phyloP scores from a whole-genome alignment of 2,888 invertebrate species.

The Dicycla oo region DNA sequence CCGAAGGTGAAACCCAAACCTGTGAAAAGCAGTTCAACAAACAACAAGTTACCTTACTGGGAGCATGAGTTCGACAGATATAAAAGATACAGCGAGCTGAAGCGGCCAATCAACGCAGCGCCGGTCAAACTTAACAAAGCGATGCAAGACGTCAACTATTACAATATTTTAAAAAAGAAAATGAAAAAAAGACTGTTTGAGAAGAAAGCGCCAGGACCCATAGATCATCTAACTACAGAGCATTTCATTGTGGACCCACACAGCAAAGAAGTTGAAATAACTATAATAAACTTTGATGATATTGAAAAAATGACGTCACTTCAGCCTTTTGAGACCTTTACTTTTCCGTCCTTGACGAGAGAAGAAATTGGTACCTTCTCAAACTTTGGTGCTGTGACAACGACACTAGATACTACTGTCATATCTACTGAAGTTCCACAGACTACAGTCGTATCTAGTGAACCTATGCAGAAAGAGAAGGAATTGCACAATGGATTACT shows the following conservation, averaged over 20 bases:
- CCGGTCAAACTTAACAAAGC: neutral
- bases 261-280: constrained; percentile 63
- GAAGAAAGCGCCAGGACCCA: constrained; percentile 4
- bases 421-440: rapidly evolving
- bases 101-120: neutral
- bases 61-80: constrained; percentile 16
- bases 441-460: neutral
- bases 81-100: constrained; percentile 22
- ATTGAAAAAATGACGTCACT: constrained; percentile 32
- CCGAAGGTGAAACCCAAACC: neutral
- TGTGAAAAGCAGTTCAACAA: rapidly evolving
- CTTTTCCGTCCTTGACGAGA: neutral
- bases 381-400: neutral
- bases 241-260: neutral
- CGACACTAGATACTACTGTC: neutral
- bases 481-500: constrained; percentile 37
- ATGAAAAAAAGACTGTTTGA: constrained; percentile 38
- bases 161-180: constrained; percentile 42
- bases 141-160: constrained; percentile 29
- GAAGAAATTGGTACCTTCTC: neutral
- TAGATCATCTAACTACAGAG: neutral
- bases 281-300: constrained; percentile 68
- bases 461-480: neutral
- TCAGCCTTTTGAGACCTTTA: neutral
- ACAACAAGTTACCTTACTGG: neutral